phyloP scores from a whole-genome alignment of 2,113 vertebrate species.

The Amphiprion ocellaris region DNA sequence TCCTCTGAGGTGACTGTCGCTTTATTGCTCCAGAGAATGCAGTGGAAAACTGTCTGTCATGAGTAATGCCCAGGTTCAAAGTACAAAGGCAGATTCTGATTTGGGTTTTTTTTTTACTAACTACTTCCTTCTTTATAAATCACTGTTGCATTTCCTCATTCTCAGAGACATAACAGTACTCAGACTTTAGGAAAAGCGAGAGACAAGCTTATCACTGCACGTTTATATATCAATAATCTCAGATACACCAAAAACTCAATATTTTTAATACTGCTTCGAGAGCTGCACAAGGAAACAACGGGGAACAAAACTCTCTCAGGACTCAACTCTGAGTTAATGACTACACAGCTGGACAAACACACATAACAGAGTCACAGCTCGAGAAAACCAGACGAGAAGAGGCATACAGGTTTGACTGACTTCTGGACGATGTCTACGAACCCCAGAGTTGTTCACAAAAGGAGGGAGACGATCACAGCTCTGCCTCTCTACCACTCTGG shows the following conservation, averaged over 20 bases:
- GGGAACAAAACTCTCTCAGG: constrained; percentile 3
- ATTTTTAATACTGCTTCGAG: background rate
- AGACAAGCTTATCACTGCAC: background rate
- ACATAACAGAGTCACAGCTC: background rate
- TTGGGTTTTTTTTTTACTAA: background rate
- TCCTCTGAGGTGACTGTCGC: too few species aligned
- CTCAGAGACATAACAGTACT: background rate
- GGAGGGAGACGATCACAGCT: constrained; percentile 69
- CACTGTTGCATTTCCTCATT: constrained; percentile 64
- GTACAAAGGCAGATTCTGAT: constrained; percentile 25
- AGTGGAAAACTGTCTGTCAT: constrained; percentile 42
- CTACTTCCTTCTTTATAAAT: constrained; percentile 65
- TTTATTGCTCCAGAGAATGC: background rate
- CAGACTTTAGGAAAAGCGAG: background rate
- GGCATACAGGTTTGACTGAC: background rate
- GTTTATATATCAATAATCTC: constrained; percentile 4
- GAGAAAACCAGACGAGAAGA: constrained; percentile 1
- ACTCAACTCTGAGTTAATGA: background rate
- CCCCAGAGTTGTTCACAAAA: constrained; percentile 56
- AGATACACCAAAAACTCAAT: background rate
- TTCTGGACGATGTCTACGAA: constrained; percentile 43
- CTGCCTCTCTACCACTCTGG: constrained; percentile 79
- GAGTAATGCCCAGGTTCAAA: constrained; percentile 48
- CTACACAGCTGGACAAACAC: background rate
- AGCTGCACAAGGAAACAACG: constrained; percentile 1